Conservation (phyloP, 2,797 vertebrate genomes). For the Choloepus didactylus region DNA sequence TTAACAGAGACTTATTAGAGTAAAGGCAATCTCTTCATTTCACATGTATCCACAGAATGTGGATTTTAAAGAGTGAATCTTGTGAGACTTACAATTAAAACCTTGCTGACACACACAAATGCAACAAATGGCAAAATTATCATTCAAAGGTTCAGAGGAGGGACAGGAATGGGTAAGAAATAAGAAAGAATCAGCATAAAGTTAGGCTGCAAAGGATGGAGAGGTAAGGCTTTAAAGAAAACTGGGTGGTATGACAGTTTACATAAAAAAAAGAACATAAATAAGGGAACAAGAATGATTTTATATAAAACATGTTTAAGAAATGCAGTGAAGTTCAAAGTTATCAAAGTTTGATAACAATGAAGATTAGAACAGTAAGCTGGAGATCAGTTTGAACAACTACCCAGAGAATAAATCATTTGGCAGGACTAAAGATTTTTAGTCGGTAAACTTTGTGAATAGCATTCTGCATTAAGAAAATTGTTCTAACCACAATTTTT, state of each 20-base stretch:
- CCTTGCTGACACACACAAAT: background rate
- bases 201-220: background rate
- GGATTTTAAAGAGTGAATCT: background rate
- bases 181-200: background rate
- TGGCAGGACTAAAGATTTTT: background rate
- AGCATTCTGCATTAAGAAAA: background rate
- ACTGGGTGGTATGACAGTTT: background rate
- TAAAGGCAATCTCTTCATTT: constrained; percentile 42
- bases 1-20: background rate
- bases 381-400: background rate
- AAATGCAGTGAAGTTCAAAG: background rate
- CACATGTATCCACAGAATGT: background rate
- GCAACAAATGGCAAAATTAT: background rate
- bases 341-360: background rate
- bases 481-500: background rate
- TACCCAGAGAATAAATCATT: constrained; percentile 21
- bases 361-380: background rate
- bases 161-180: background rate
- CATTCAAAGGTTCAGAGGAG: constrained; percentile 1
- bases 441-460: background rate
- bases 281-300: background rate
- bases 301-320: background rate
- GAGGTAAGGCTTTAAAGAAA: background rate
- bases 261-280: background rate
- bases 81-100: too few relatives aligned